These are phyloP conservation scores for Gymnorhina tibicen DNA, from an alignment of 2,113 vertebrate genomes.

Conservation along the genomic window DNA sequence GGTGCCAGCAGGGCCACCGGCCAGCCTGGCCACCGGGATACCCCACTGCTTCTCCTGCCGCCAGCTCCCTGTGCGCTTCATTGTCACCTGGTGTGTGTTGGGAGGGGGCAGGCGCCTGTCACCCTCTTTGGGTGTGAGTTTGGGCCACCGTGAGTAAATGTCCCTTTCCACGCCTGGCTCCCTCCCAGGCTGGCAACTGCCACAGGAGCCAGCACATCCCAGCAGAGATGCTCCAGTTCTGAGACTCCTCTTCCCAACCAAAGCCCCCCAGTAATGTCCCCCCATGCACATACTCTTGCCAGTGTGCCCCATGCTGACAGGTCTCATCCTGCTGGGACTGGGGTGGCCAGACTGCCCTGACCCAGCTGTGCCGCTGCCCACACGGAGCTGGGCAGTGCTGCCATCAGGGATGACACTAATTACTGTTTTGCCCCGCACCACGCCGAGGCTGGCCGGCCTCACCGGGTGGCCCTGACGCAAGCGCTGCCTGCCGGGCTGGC, in stretches of 20 bases:
- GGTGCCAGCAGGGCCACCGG: not conserved
- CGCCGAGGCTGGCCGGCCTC: not conserved
- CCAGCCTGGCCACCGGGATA: not conserved
- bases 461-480: slow-evolving; percentile 34
- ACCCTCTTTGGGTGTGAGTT: not conserved
- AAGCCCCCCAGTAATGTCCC: fast-evolving
- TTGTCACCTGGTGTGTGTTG: fast-evolving
- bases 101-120: not conserved
- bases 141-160: fast-evolving
- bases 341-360: not conserved
- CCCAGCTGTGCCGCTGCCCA: not conserved
- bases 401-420: slow-evolving; percentile 23
- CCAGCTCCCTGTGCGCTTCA: fast-evolving
- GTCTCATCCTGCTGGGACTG: not conserved
- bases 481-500: slow-evolving; percentile 17
- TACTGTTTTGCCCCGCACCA: not conserved
- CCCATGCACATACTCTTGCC: not conserved
- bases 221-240: not conserved
- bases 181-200: not conserved
- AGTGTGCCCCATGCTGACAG: fast-evolving
- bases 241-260: not conserved
- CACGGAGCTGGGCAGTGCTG: slow-evolving; percentile 18
- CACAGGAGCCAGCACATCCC: not conserved
- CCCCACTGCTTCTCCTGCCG: fast-evolving
- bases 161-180: not conserved